Evolutionary conservation across 2,888 invertebrate genomes (phyloP).

Genomic region (Lapara coniferarum): DNA sequence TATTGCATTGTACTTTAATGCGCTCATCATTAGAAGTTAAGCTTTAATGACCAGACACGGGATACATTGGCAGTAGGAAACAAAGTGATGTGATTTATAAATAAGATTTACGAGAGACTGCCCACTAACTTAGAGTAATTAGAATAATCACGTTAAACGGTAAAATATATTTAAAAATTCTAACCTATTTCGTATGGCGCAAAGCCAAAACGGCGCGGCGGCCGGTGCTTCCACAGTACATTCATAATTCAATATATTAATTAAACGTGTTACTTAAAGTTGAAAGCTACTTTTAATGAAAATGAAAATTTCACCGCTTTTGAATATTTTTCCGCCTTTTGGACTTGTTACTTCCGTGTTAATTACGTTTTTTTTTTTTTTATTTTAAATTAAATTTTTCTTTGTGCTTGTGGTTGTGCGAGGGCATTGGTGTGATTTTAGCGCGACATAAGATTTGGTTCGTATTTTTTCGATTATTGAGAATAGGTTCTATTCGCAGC

Average conservation of each 20-base stretch:
- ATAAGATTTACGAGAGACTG: too few relatives aligned
- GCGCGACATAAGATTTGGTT: not conserved
- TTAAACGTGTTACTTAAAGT: conserved; percentile 16
- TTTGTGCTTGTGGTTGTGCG: not conserved
- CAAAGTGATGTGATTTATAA: too few relatives aligned
- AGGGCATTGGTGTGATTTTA: not conserved
- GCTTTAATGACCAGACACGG: too few relatives aligned
- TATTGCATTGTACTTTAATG: too few relatives aligned
- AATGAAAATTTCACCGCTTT: conserved; percentile 14
- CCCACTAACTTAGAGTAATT: too few relatives aligned
- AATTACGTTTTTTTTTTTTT: conserved; percentile 9
- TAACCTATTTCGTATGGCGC: conserved; percentile 22
- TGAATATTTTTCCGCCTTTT: conserved; percentile 10
- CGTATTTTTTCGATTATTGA: not conserved
- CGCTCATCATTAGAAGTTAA: too few relatives aligned
- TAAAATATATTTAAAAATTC: not conserved
- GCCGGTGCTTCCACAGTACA: conserved; percentile 10
- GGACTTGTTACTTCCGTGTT: conserved; percentile 15
- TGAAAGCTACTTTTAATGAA: conserved; percentile 12
- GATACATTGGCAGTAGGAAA: too few relatives aligned
- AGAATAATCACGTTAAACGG: too few relatives aligned
- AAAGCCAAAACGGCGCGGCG: conserved; percentile 4
- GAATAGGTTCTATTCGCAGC: too few relatives aligned
- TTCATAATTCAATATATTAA: conserved; percentile 11
- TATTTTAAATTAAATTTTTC: not conserved